Conservation (phyloP, 2,888 invertebrate species). For the Aphidius colemani region DNA sequence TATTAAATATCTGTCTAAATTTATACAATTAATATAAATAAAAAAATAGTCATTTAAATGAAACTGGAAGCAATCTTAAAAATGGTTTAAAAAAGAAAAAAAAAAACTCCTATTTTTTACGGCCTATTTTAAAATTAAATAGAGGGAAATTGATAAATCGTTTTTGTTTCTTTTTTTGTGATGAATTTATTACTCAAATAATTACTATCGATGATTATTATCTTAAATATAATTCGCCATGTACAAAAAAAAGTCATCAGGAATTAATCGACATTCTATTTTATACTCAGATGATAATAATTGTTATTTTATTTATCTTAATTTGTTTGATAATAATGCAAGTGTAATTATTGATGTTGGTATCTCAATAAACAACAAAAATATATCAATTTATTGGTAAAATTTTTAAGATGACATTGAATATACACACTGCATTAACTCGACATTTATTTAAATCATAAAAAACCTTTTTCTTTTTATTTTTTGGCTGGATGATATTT, state of each 20-base stretch:
- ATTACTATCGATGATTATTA: background rate
- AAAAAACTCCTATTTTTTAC: too few relatives aligned
- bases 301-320: background rate
- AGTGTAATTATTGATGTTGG: too few relatives aligned
- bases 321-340: background rate
- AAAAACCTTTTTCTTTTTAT: slow-evolving; percentile 20
- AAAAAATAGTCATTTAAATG: too few relatives aligned
- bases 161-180: background rate
- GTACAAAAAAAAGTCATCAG: slow-evolving; percentile 15
- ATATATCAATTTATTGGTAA: too few relatives aligned
- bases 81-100: background rate
- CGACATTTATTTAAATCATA: too few relatives aligned
- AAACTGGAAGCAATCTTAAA: too few relatives aligned
- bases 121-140: background rate
- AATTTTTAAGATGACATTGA: too few relatives aligned
- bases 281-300: slow-evolving; percentile 1
- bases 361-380: too few relatives aligned
- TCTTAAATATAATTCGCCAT: slow-evolving; percentile 11
- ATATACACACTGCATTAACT: too few relatives aligned
- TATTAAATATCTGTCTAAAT: too few relatives aligned
- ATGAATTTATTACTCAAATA: background rate
- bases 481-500: slow-evolving; percentile 33
- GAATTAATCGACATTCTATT: slow-evolving; percentile 15
- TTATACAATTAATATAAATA: too few relatives aligned
- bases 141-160: background rate